Base-by-base conservation (phyloP, 1,140 invertebrate genomes). In the Oreohelix idahoensis region DNA sequence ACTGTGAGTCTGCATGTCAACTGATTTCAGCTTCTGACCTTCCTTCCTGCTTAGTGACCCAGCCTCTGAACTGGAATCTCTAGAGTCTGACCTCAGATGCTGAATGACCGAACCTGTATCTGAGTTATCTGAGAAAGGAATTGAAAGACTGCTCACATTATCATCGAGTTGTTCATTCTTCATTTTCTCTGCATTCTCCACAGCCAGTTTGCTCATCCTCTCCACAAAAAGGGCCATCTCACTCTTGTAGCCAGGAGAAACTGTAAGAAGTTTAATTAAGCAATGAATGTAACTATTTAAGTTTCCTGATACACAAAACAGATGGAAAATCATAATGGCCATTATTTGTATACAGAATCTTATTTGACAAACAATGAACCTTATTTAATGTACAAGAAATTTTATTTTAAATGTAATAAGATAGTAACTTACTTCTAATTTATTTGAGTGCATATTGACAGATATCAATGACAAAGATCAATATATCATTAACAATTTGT, bases 181-280 rank as follows among this genome's bases (percentile, higher is more conserved):
- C n/a, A 29, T 23, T 26, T 49, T 13, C 39, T 20, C n/a, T 5
- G 29, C 26, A 36, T 58, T 83, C 29, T 82, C 77, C 2, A 78
- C 53, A 11, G 86, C 83, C 71, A 87, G 63, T 58, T 84, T 86
- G 29, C 82, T 87, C 88, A 89, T 89, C n/a, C 81, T 58, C 58
- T 88, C 86, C 20, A 88, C 86, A 84, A 89, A 89, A 35, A 84
- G 71, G 5, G 86, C 87, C 86, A 88, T 88, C 66, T 89, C 87
- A 35, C 77, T 84, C 71, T 86, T 87, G 81, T 88, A 87, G n/a
- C 77, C 84, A 13, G 76, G 38, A 15, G 80, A 78, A 45, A 71
- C 86, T 87, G 66, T 29, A 83, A 83, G 29, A 71, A 66, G 49
- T 10, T 69, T 53, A 79, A 83, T 49, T 0, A 49, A 53, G 15